Percentiles rank a stretch among this genome's conserved stretches.
Conservation (phyloP, 2,888 invertebrate species). For the Heteromurus nitidus region DNA sequence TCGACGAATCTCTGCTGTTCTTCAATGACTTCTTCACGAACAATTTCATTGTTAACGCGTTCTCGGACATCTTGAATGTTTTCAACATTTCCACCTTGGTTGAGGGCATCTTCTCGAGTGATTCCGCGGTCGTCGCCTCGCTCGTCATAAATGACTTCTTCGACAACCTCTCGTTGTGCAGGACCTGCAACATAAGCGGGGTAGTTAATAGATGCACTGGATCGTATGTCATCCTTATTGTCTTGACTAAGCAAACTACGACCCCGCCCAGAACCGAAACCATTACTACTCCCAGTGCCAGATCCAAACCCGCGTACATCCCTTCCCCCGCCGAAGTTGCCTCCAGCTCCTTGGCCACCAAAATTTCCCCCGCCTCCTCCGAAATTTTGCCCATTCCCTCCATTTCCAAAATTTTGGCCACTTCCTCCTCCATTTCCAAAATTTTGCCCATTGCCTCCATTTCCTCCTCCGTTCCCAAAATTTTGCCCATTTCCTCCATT, state of each 20-base stretch:
- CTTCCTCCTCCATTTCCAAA: constrained; percentile 8
- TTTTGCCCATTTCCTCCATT: constrained; percentile 16
- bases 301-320: constrained; percentile 18
- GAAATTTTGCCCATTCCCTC: background rate
- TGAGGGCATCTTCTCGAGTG: constrained; percentile 51
- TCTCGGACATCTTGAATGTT: constrained; percentile 61
- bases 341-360: background rate
- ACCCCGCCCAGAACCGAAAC: constrained; percentile 11
- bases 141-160: constrained; percentile 44
- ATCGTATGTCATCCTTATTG: constrained; percentile 3
- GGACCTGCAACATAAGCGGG: constrained; percentile 39
- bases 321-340: background rate
- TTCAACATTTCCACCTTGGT: constrained; percentile 45
- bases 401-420: background rate
- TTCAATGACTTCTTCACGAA: constrained; percentile 53
- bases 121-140: constrained; percentile 27
- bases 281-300: constrained; percentile 17
- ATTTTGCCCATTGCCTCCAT: constrained; percentile 5
- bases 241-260: background rate
- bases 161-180: constrained; percentile 29
- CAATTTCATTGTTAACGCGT: constrained; percentile 47
- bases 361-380: constrained; percentile 21
- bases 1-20: constrained; percentile 29
- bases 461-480: constrained; percentile 8
- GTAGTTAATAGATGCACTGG: constrained; percentile 41